Evolutionary conservation across 2,113 vertebrate genomes (phyloP).

Genomic region (Strix aluco): DNA sequence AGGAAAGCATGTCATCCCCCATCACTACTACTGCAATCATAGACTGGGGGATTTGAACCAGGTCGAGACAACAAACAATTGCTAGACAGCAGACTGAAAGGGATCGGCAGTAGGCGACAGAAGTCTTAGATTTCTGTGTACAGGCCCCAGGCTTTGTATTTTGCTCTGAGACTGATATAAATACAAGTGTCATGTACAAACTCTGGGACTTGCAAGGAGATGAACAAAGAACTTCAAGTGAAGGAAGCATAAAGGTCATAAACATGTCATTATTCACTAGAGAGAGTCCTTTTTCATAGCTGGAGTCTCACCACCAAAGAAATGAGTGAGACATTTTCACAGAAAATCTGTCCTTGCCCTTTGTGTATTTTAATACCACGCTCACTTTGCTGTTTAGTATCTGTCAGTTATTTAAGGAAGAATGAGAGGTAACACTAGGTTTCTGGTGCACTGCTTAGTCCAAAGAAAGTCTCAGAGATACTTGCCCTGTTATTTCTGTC

Average conservation of each 20-base stretch:
- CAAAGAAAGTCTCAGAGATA: background rate
- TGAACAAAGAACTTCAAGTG: background rate
- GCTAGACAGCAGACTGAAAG: background rate
- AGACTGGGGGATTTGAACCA: background rate
- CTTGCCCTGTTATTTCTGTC: background rate
- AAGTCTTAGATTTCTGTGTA: background rate
- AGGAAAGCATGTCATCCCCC: background rate
- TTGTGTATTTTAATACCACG: background rate
- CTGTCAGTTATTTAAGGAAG: background rate
- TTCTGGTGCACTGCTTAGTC: background rate
- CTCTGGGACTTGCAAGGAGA: background rate
- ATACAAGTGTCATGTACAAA: background rate
- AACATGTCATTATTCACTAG: background rate
- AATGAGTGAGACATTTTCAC: background rate
- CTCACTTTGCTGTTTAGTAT: background rate
- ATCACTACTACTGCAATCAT: background rate
- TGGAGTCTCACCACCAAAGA: background rate
- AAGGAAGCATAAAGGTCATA: background rate
- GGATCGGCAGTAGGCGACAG: background rate
- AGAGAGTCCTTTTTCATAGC: background rate
- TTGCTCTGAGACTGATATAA: background rate
- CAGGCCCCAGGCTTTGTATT: background rate
- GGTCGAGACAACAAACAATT: background rate
- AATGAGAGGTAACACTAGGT: background rate
- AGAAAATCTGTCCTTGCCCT: background rate